These are phyloP conservation scores for Desoria tigrina DNA, from an alignment of 2,888 invertebrate genomes.

Conservation along the genomic window DNA sequence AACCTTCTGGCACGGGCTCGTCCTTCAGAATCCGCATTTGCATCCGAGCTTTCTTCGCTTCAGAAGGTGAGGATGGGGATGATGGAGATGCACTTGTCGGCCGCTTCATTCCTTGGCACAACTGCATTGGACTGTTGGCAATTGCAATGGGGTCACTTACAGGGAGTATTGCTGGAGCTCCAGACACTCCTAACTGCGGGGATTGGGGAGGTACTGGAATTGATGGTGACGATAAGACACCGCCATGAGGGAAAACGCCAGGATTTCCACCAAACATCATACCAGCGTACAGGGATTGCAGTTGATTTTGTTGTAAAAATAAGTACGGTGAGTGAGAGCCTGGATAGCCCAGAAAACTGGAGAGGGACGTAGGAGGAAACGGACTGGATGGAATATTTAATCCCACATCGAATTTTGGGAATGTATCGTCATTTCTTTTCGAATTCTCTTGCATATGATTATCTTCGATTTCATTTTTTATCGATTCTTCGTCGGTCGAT, in stretches of 20 bases:
- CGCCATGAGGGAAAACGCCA: conserved; percentile 39
- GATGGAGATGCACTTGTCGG: conserved; percentile 50
- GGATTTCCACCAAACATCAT: conserved; percentile 53
- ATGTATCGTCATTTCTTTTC: conserved; percentile 9
- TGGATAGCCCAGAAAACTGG: conserved; percentile 51
- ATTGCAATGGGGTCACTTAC: conserved; percentile 19
- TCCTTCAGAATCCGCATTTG: conserved; percentile 80
- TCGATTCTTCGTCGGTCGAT: conserved; percentile 42
- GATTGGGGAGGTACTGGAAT: conserved; percentile 53
- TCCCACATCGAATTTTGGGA: conserved; percentile 34
- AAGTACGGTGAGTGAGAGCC: conserved; percentile 51
- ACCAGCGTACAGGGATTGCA: conserved; percentile 48
- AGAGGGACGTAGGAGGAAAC: conserved; percentile 47
- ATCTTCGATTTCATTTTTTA: conserved; percentile 29
- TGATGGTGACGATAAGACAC: conserved; percentile 34
- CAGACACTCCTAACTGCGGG: conserved; percentile 52
- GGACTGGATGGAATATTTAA: conserved; percentile 28
- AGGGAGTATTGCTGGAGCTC: conserved; percentile 20
- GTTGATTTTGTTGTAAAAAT: conserved; percentile 51
- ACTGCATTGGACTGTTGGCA: conserved; percentile 10
- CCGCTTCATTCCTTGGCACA: conserved; percentile 35
- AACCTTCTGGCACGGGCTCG: conserved; percentile 86
- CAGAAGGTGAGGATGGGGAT: conserved; percentile 55
- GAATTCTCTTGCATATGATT: conserved; percentile 17
- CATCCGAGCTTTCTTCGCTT: conserved; percentile 65